Evolutionary conservation across 2,888 invertebrate species (phyloP).

Genomic region (Ferrisia virgata): DNA sequence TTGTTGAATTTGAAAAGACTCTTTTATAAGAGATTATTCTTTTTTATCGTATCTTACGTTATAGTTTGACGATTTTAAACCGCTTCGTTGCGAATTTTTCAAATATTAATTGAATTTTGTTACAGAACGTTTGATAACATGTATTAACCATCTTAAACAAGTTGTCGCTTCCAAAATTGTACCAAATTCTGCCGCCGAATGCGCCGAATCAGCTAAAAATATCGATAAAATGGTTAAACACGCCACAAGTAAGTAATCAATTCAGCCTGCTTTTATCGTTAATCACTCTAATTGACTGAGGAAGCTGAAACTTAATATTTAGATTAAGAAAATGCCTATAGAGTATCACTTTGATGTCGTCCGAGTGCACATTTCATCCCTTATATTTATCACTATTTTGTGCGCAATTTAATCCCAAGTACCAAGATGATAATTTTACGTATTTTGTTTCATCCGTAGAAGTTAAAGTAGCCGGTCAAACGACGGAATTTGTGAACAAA

Average conservation of each 20-base stretch:
- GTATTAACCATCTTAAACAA: constrained; percentile 74
- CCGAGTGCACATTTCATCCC: no score
- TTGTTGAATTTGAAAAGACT: background rate
- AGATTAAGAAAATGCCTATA: no score
- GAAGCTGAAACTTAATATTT: no score
- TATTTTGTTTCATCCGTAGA: constrained; percentile 62
- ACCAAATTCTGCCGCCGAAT: constrained; percentile 57
- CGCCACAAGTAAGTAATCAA: constrained; percentile 62
- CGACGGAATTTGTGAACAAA: constrained; percentile 91
- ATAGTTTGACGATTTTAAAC: no score
- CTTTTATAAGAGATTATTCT: no score
- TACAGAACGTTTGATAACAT: constrained; percentile 73
- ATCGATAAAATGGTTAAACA: constrained; percentile 67
- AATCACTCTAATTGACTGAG: background rate
- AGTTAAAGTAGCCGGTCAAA: constrained; percentile 81
- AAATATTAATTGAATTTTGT: constrained; percentile 50
- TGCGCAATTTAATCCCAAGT: no score
- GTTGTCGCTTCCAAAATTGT: constrained; percentile 65
- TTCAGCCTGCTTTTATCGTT: background rate
- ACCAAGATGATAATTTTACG: no score
- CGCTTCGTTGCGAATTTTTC: background rate
- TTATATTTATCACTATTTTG: no score
- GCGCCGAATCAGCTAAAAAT: constrained; percentile 67
- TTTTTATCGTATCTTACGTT: no score
- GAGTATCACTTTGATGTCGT: no score